Evolutionary conservation across 2,888 invertebrate genomes (phyloP).

Genomic region (Isoperla grammatica): DNA sequence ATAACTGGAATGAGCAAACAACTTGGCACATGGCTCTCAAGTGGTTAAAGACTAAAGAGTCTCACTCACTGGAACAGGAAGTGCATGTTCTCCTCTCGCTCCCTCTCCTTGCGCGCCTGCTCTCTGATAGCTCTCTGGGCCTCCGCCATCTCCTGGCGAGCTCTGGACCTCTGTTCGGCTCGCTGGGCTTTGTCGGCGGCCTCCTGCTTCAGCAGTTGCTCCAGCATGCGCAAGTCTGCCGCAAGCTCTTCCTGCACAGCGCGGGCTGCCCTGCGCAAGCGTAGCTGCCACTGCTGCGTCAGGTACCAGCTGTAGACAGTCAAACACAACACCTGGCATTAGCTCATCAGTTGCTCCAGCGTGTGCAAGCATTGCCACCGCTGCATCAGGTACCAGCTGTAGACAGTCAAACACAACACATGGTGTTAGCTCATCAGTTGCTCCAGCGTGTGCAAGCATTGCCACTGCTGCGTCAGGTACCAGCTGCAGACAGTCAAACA

Average conservation of each 20-base stretch:
- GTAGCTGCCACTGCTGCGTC: slow-evolving; percentile 25
- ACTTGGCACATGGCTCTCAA: no score
- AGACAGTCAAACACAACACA: no score
- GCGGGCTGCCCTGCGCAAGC: slow-evolving; percentile 23
- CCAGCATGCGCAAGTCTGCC: slow-evolving; percentile 18
- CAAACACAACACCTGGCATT: neutral
- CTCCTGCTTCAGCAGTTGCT: slow-evolving; percentile 14
- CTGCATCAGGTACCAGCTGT: no score
- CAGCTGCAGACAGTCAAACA: no score
- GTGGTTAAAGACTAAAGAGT: no score
- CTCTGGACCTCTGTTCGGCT: slow-evolving; percentile 4
- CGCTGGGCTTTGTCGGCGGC: neutral
- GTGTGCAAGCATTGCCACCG: no score
- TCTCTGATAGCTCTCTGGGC: slow-evolving; percentile 10
- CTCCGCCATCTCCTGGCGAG: slow-evolving; percentile 8
- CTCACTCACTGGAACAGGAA: slow-evolving; percentile 29
- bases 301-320: slow-evolving; percentile 17
- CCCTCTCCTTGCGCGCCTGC: slow-evolving; percentile 24
- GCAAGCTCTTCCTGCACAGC: slow-evolving; percentile 27
- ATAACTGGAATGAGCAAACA: no score
- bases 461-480: no score
- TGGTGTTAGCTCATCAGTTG: no score
- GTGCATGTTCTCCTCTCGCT: slow-evolving; percentile 23
- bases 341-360: no score
- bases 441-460: no score